phyloP scores from a whole-genome alignment of 2,113 vertebrate species.

The Leucopsar rothschildi region DNA sequence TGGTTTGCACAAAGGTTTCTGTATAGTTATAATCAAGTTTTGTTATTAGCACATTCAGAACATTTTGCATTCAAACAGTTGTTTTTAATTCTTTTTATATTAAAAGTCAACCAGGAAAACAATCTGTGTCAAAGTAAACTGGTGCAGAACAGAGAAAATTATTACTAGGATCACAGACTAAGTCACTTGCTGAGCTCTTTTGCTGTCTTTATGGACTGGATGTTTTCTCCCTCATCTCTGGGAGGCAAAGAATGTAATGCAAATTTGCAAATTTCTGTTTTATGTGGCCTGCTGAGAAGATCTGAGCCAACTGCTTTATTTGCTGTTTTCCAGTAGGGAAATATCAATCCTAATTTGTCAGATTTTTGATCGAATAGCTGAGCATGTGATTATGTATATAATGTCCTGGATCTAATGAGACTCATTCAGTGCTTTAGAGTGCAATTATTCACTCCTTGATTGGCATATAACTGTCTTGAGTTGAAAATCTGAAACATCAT shows the following conservation, averaged over 20 bases:
- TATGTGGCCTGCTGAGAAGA: neutral
- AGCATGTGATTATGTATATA: neutral
- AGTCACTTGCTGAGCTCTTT: neutral
- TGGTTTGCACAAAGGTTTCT: neutral
- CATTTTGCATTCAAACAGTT: neutral
- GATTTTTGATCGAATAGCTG: neutral
- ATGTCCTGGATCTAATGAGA: neutral
- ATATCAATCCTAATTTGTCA: neutral
- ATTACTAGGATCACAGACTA: neutral
- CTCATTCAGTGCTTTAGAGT: constrained; percentile 14
- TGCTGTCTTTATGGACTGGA: neutral
- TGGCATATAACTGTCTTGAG: neutral
- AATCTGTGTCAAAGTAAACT: neutral
- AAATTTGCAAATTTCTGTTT: neutral
- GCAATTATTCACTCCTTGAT: constrained; percentile 19
- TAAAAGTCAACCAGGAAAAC: neutral
- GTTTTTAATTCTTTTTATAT: neutral
- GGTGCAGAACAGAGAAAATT: neutral
- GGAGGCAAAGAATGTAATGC: neutral
- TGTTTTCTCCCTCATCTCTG: neutral
- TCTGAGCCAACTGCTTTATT: neutral
- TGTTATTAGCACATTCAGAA: neutral
- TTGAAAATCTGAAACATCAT: neutral
- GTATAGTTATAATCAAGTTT: neutral
- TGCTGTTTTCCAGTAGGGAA: neutral